A percentile compares a stretch with the other conserved stretches of the same genome.
Evolutionary conservation across 2,797 vertebrate species (phyloP).

Genomic region (Spheniscus humboldti): DNA sequence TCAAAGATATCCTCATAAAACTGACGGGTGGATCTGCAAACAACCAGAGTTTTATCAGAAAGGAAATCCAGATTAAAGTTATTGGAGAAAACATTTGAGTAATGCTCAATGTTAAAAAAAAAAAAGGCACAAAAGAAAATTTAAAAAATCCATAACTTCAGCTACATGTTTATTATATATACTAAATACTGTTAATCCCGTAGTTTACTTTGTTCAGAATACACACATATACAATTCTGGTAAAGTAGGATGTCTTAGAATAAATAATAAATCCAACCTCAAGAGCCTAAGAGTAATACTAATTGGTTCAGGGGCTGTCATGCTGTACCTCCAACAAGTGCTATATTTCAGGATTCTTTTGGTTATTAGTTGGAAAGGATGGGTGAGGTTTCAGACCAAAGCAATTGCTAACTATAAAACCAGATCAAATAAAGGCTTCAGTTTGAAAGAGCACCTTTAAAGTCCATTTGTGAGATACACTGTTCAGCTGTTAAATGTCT

Average conservation of each 20-base stretch:
- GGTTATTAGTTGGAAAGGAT: conserved; percentile 66
- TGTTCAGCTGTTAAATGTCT: conserved; percentile 69
- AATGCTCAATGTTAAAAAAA: not conserved
- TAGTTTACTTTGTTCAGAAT: not conserved
- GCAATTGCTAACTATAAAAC: conserved; percentile 63
- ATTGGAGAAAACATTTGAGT: not conserved
- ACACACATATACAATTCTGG: not conserved
- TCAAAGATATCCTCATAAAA: conserved; percentile 71
- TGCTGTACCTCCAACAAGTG: conserved; percentile 26
- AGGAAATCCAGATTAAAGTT: conserved; percentile 57
- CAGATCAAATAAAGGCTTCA: conserved; percentile 69
- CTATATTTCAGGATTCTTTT: conserved; percentile 46
- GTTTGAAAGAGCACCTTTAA: conserved; percentile 68
- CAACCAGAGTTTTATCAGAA: conserved; percentile 63
- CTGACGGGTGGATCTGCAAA: conserved; percentile 64
- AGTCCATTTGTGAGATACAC: conserved; percentile 67
- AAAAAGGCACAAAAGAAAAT: not conserved
- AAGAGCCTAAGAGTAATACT: not conserved
- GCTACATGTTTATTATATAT: not conserved
- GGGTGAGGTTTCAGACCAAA: conserved; percentile 64
- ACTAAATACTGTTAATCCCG: not conserved
- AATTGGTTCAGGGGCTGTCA: conserved; percentile 4
- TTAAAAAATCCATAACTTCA: not conserved
- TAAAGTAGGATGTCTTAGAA: not conserved
- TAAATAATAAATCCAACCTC: conserved; percentile 3